Conservation (phyloP, 2,113 vertebrate genomes). For the Alectura lathami region DNA sequence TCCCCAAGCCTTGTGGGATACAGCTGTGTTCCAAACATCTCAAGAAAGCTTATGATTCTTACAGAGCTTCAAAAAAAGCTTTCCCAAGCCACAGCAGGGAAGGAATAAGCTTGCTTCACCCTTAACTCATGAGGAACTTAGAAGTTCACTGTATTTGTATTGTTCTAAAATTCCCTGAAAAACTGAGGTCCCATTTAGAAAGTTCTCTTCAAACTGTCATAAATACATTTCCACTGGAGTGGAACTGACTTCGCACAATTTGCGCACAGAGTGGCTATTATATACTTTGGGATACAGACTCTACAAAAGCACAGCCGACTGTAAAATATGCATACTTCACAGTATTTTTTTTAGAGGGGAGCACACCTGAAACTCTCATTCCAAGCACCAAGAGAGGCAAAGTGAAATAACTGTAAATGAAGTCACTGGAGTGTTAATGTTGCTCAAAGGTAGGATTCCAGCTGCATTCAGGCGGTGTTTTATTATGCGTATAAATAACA, state of each 20-base stretch:
- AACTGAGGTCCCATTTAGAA: not conserved
- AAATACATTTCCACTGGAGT: not conserved
- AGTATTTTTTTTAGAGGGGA: not conserved
- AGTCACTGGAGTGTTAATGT: not conserved
- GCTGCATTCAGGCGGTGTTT: constrained; percentile 44
- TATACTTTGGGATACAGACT: not conserved
- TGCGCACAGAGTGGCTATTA: not conserved
- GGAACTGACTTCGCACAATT: not conserved
- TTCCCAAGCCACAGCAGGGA: not conserved
- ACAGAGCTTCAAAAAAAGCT: not conserved
- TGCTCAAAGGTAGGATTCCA: constrained; percentile 18
- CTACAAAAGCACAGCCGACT: not conserved
- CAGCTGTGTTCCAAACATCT: not conserved
- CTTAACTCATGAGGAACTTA: not conserved
- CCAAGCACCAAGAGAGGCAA: not conserved
- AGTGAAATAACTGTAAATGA: constrained; percentile 35
- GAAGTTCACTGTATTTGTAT: not conserved
- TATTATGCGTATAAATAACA: constrained; percentile 7
- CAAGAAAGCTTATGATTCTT: not conserved
- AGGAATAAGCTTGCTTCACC: not conserved
- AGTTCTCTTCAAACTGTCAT: not conserved
- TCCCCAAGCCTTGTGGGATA: not conserved
- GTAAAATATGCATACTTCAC: not conserved
- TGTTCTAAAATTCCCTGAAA: not conserved
- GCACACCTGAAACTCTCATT: constrained; percentile 49